Evolutionary conservation across 2,797 vertebrate genomes (phyloP).

Genomic region (Falco columbarius): DNA sequence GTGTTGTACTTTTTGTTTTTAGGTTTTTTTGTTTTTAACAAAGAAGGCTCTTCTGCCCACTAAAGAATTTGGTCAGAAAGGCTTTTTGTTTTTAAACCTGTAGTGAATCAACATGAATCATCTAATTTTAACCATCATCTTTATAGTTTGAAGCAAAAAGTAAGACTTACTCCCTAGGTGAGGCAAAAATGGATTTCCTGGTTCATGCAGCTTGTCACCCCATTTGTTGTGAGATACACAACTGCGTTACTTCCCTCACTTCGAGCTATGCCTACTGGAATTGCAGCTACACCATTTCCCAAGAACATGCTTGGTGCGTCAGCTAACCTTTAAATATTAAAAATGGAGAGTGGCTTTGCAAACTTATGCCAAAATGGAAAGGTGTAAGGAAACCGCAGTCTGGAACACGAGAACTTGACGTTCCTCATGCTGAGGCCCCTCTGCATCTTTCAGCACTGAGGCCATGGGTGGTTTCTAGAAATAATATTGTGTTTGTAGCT

Average conservation of each 20-base stretch:
- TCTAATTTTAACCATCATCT: constrained; percentile 56
- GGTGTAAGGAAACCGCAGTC: constrained; percentile 66
- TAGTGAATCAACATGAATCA: constrained; percentile 68
- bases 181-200: constrained; percentile 53
- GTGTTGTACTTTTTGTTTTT: constrained; percentile 23
- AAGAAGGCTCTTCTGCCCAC: constrained; percentile 69
- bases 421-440: constrained; percentile 49
- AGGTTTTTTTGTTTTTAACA: constrained; percentile 59
- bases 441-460: constrained; percentile 47
- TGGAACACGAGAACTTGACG: constrained; percentile 39
- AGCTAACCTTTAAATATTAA: constrained; percentile 64
- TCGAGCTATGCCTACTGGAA: neutral
- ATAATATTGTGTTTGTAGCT: constrained; percentile 66
- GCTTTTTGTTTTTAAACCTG: constrained; percentile 65
- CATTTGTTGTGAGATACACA: constrained; percentile 25
- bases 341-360: constrained; percentile 62
- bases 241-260: neutral
- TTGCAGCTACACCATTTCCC: constrained; percentile 6
- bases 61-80: constrained; percentile 62
- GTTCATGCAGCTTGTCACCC: neutral
- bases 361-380: constrained; percentile 63
- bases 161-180: neutral
- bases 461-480: constrained; percentile 70
- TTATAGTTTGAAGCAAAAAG: constrained; percentile 17
- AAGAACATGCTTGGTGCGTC: constrained; percentile 32